Percentiles rank a stretch among this genome's conserved stretches.
phyloP scores from a whole-genome alignment of 1,140 invertebrate genomes.

The Steinernema feltiae region DNA sequence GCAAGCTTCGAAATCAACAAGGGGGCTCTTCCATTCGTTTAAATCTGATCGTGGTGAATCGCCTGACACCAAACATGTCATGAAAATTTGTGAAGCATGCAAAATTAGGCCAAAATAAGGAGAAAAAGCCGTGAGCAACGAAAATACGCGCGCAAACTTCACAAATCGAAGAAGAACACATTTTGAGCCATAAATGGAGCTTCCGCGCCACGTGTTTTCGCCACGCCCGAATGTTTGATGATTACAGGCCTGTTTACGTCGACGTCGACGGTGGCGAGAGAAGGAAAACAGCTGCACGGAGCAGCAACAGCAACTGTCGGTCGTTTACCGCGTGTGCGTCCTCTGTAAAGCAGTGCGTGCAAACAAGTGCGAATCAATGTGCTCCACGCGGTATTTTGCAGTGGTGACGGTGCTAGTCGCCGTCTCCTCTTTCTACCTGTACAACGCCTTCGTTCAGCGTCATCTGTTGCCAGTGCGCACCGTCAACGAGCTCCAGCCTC shows the following conservation, averaged over 20 bases:
- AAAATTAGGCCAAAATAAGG: no score
- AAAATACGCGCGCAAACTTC: no score
- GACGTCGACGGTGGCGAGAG: no score
- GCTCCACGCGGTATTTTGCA: background rate
- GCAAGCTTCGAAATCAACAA: background rate
- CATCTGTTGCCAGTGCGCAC: background rate
- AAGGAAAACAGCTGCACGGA: background rate
- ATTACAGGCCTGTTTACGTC: no score
- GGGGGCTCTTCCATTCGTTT: background rate
- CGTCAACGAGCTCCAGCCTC: conserved; percentile 1
- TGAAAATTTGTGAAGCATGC: background rate
- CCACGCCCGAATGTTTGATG: background rate
- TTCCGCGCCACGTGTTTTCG: no score
- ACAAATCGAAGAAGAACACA: no score
- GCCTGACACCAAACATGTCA: no score
- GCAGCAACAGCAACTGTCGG: background rate
- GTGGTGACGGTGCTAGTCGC: background rate
- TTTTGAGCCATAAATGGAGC: no score
- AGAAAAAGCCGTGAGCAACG: no score
- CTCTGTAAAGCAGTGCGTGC: background rate
- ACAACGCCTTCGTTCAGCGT: background rate
- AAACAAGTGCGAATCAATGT: background rate
- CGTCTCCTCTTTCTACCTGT: background rate
- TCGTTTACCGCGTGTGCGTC: no score
- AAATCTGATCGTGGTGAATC: background rate